Evolutionary conservation across 2,797 vertebrate genomes (phyloP).

Genomic region (Neosilurus hyrtlii): DNA sequence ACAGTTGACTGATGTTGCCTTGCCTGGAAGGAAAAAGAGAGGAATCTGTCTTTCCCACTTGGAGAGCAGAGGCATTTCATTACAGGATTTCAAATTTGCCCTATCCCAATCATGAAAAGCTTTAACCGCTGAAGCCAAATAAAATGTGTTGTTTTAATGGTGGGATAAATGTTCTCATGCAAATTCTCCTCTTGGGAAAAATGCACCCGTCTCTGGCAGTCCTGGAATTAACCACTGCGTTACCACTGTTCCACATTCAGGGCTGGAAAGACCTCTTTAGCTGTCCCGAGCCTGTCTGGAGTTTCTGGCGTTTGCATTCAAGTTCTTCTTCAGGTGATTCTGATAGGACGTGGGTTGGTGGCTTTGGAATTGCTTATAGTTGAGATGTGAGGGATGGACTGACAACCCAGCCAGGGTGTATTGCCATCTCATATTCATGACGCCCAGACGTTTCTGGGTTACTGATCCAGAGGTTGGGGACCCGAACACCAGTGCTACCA

Average conservation of each 20-base stretch:
- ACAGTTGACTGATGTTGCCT: slow-evolving; percentile 1
- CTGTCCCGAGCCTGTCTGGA: background rate
- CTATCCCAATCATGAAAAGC: background rate
- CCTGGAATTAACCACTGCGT: background rate
- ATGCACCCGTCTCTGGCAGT: background rate
- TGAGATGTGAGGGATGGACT: background rate
- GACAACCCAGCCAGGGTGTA: background rate
- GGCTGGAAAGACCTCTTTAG: background rate
- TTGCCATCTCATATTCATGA: background rate
- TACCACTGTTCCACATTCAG: no score
- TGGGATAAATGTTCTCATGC: background rate
- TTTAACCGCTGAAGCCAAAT: background rate
- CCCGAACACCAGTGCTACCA: no score
- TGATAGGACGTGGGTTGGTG: background rate
- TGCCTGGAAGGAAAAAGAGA: background rate
- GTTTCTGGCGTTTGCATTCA: background rate
- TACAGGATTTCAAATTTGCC: background rate
- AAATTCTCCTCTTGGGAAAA: slow-evolving; percentile 6
- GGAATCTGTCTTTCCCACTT: background rate
- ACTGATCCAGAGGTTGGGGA: no score
- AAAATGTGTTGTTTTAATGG: background rate
- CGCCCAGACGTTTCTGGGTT: background rate
- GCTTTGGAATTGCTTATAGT: background rate
- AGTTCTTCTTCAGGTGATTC: background rate
- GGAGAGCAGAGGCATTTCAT: slow-evolving; percentile 10